These are phyloP conservation scores for Natrix natrix DNA, from an alignment of 2,797 vertebrate genomes.

Conservation along the genomic window DNA sequence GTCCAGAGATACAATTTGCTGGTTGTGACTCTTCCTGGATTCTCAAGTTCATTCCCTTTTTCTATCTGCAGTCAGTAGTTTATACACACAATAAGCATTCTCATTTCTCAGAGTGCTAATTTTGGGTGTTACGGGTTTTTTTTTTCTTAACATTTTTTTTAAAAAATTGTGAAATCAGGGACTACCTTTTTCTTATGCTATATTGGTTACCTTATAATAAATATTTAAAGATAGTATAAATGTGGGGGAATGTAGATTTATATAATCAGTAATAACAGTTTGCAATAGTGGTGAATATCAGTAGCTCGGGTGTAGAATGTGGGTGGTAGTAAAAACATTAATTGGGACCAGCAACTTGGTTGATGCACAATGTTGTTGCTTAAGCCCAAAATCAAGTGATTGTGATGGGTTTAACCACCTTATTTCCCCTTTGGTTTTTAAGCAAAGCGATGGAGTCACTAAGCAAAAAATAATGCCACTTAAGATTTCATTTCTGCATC, in stretches of 20 bases:
- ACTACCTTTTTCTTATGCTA: neutral
- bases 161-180: neutral
- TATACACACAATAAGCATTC: neutral
- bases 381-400: neutral
- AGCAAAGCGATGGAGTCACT: neutral
- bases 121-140: neutral
- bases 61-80: neutral
- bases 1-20: neutral
- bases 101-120: neutral
- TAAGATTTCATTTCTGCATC: neutral
- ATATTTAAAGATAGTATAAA: neutral
- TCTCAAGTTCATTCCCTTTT: neutral
- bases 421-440: neutral
- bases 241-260: neutral
- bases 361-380: neutral
- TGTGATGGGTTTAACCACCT: neutral
- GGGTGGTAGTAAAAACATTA: neutral
- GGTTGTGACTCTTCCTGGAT: neutral
- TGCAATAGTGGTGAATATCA: too few species aligned
- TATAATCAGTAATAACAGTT: neutral
- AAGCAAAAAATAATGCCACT: neutral
- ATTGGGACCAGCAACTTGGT: neutral
- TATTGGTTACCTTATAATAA: neutral
- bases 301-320: too few species aligned
- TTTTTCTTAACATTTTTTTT: neutral